Evolutionary conservation across 2,113 vertebrate genomes (phyloP).

Genomic region (Siniperca knerii): DNA sequence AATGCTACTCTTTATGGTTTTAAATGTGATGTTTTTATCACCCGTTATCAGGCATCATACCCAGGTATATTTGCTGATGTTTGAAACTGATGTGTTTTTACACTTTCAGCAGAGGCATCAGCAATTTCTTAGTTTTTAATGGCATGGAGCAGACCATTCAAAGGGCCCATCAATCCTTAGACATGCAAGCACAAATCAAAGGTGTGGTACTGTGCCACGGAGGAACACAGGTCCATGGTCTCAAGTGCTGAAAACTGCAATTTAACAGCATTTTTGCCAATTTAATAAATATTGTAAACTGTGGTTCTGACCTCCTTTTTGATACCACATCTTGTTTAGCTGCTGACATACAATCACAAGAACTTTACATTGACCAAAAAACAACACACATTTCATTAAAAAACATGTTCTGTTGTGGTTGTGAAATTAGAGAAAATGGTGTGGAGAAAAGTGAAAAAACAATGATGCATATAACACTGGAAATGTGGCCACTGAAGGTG

Average conservation of each 20-base stretch:
- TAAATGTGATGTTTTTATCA: constrained; percentile 2
- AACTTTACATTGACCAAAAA: constrained; percentile 61
- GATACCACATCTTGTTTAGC: constrained; percentile 19
- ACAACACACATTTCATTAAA: constrained; percentile 50
- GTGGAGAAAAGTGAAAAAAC: constrained; percentile 12
- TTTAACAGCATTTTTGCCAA: not conserved
- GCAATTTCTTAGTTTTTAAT: constrained; percentile 9
- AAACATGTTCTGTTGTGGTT: not conserved
- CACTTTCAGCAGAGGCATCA: not conserved
- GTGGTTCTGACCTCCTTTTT: constrained; percentile 11
- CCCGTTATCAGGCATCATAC: not conserved
- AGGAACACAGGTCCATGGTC: not conserved
- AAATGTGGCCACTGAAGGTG: constrained; percentile 5
- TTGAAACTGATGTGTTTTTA: not conserved
- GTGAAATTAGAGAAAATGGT: constrained; percentile 34
- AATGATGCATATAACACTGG: not conserved
- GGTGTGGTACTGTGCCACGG: not conserved
- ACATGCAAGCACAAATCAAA: constrained; percentile 10
- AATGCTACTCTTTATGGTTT: not conserved
- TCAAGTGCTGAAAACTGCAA: constrained; percentile 26
- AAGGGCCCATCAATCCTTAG: not conserved
- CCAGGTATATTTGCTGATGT: not conserved
- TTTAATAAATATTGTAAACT: constrained; percentile 22
- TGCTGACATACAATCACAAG: constrained; percentile 44
- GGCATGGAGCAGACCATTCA: not conserved